These are phyloP conservation scores for Hylaeus anthracinus DNA, from an alignment of 1,140 invertebrate genomes.

Conservation along the genomic window DNA sequence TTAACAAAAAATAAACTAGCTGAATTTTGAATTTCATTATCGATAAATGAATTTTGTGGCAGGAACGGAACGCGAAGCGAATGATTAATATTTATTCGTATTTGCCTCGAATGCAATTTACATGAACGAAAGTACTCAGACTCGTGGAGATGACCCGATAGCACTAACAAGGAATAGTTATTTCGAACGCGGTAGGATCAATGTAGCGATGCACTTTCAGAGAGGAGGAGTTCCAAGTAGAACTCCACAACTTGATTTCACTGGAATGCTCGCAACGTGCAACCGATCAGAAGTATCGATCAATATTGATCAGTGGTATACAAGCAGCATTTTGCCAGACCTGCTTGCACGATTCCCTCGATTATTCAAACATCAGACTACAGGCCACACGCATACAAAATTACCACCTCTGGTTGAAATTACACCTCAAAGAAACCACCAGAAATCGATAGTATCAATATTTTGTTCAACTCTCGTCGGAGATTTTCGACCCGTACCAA, in stretches of 20 bases:
- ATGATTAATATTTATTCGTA: background rate
- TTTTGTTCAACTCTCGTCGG: background rate
- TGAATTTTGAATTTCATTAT: too few relatives aligned
- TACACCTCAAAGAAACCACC: background rate
- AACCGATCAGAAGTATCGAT: conserved; percentile 31
- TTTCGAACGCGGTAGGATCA: background rate
- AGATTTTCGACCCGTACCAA: background rate
- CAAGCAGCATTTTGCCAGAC: conserved; percentile 4
- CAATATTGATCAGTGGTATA: conserved; percentile 20
- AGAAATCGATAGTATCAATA: background rate
- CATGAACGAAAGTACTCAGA: background rate
- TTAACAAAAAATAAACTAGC: too few relatives aligned
- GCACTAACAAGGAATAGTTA: background rate
- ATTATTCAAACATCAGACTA: conserved; percentile 23
- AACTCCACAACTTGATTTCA: background rate
- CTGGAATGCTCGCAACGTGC: background rate
- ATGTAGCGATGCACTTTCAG: background rate
- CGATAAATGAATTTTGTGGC: too few relatives aligned
- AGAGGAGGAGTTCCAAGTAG: background rate
- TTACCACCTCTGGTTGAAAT: background rate
- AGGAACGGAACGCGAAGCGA: too few relatives aligned
- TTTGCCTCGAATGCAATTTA: background rate
- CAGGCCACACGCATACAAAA: background rate
- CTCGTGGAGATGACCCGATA: background rate
- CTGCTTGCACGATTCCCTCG: conserved; percentile 19